Base-by-base conservation (phyloP, 2,888 invertebrate genomes). In the Cartodere bifasciata region DNA sequence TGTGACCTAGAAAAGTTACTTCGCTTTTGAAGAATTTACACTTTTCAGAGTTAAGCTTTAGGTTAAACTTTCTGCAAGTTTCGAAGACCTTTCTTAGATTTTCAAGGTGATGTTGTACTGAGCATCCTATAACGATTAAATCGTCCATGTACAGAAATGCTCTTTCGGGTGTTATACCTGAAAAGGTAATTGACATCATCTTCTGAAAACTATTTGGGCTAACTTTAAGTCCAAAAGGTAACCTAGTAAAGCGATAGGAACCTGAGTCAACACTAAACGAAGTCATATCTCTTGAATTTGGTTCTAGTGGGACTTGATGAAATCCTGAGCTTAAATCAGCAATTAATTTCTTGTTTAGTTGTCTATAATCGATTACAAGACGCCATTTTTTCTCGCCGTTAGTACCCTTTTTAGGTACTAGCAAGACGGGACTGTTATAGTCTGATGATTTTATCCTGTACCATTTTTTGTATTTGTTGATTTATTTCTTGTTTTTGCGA, bases 111-210 rank as follows among this genome's bases (percentile, higher is more conserved):
- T 34, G 41, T 16, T 46, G 34, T 31, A 38, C 34, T 13, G 40
- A 35, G 25, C 36, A 41, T 5, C 43, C 42, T 9, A 41, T 36
- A 4, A 42, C 42, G 13, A 45, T 42, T 9, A 46, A 28, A 28
- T 47, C 43, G 29, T 47, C 47, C 28, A 47, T 41, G 28, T 44
- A 44, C 14, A 46, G 32, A 32, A 46, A 44, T 25, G 34, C 32
- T 36, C 37, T 34, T 32, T 35, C 36, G 2, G 39, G 42, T 5
- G 27, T 24, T 12, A 39, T 5, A 3, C 42, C 42, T 6, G 44
- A 34, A 34, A 48, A 45, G 9, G 45, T 41, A 2, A 41, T 20
- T 4, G 38, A 24, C 48, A 49, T 46, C 43, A 48, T 44, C 23
- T 44, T 16, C 23, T 35, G 35, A 24, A 48, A 47, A 24, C 43